Evolutionary conservation across 2,888 invertebrate species (phyloP), one percentile per base, ranked within the genome.

Genomic region (Erebia ligea): DNA sequence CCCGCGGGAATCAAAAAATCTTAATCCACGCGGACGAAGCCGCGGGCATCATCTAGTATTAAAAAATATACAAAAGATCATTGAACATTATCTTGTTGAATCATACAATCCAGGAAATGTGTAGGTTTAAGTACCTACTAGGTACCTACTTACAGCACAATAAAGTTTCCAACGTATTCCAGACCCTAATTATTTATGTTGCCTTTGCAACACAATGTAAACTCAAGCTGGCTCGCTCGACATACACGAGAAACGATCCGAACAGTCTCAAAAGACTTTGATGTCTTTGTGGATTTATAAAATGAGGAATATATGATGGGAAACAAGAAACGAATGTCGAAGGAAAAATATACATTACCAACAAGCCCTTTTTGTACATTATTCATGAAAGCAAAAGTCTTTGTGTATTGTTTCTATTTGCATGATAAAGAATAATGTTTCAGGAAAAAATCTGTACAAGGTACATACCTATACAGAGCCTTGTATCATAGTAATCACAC

Each of bases 301-400:
- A 76, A 69, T 73, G 74, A 76, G 75, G 76, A 73, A 73, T 72
- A 75, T 34, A 34, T 34, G 6, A 34, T 73, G 74, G 70, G 71
- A 75, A 73, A 72, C 54, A 25, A 57, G 76, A 75, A 75, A 75
- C 68, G 67, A 76, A 76, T 68, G 70, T 72, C 70, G 50, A 73
- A 69, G 50, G 72, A 68, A 64, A 65, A 73, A 67, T 66, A 68
- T 58, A 62, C 69, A 69, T 69, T 70, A 74, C 73, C 63, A 59
- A 64, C 71, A 57, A 66, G 66, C 68, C 67, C 54, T 71, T 71
- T 71, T 50, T 69, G 61, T 76, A 68, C 72, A 75, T 76, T 68
- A 74, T 76, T 75, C 74, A 76, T 75, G 73, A 73, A 73, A 57
- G 48, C 67, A 69, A 69, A 69, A 65, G 52, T 63, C 66, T 67